Conservation (phyloP, 2,888 invertebrate genomes). For the Leptinotarsa rubiginosa region DNA sequence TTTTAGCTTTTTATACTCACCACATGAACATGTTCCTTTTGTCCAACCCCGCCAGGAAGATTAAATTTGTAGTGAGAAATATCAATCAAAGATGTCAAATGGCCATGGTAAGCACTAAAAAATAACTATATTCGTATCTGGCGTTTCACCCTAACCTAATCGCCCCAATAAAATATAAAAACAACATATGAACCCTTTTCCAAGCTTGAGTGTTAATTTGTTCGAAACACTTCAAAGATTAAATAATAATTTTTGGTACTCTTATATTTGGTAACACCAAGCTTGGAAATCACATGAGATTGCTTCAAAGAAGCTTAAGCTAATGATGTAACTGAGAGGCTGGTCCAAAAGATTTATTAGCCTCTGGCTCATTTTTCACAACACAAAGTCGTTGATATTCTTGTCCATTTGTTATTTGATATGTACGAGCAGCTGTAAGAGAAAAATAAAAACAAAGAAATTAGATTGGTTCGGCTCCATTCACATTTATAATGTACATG, state of each 20-base stretch:
- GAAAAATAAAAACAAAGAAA: conserved; percentile 61
- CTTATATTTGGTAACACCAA: conserved; percentile 28
- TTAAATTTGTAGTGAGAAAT: conserved; percentile 99
- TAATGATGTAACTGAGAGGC: conserved; percentile 27
- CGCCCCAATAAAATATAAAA: conserved; percentile 27
- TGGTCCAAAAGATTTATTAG: conserved; percentile 14
- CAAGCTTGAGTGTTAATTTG: conserved; percentile 32
- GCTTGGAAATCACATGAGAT: conserved; percentile 37
- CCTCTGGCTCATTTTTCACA: conserved; percentile 24
- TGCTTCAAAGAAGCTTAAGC: conserved; percentile 42
- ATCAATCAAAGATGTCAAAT: conserved; percentile 94
- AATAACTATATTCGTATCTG: conserved; percentile 63
- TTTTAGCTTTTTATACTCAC: conserved; percentile 70
- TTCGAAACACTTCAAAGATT: too few species aligned
- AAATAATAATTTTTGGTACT: too few species aligned
- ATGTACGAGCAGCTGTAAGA: conserved; percentile 59
- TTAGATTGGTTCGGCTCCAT: conserved; percentile 42
- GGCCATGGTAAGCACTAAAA: conserved; percentile 98
- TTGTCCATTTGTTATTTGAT: conserved; percentile 44
- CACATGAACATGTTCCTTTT: conserved; percentile 89
- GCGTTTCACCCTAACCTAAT: conserved; percentile 40
- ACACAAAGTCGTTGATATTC: conserved; percentile 21
- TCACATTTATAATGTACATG: background rate
- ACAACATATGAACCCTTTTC: conserved; percentile 30
- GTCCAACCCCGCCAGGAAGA: conserved; percentile 84